Conservation (phyloP, 2,113 vertebrate species). For the Ailuropoda melanoleuca region DNA sequence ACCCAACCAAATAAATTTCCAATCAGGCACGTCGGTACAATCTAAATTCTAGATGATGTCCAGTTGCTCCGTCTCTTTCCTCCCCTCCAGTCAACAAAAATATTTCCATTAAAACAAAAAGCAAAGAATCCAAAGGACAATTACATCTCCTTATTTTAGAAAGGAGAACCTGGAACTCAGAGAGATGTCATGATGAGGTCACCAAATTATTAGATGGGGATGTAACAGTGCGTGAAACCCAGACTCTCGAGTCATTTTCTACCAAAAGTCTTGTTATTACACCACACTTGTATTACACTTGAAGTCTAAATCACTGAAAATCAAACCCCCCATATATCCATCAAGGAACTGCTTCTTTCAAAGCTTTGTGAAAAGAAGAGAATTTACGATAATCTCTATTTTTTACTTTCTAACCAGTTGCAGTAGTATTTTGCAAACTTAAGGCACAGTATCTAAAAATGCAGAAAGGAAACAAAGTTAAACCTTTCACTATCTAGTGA, state of each 20-base stretch:
- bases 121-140: neutral
- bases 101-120: conserved; percentile 33
- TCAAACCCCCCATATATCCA: neutral
- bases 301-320: neutral
- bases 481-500: neutral
- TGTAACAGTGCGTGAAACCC: neutral
- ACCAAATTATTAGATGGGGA: neutral
- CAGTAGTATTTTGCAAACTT: neutral
- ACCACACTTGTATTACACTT: neutral
- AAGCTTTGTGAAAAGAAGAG: neutral
- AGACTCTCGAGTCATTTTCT: neutral
- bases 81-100: neutral
- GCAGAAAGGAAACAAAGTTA: neutral
- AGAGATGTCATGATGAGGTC: neutral
- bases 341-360: neutral
- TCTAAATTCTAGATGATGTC: neutral
- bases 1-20: neutral
- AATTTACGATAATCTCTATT: neutral
- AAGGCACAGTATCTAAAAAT: neutral
- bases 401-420: neutral
- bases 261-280: neutral
- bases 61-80: neutral
- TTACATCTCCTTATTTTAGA: neutral
- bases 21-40: neutral
- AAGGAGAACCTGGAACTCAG: neutral